Evolutionary conservation across 1,140 invertebrate genomes (phyloP).

Genomic region (Lordiphosa clarofinis): DNA sequence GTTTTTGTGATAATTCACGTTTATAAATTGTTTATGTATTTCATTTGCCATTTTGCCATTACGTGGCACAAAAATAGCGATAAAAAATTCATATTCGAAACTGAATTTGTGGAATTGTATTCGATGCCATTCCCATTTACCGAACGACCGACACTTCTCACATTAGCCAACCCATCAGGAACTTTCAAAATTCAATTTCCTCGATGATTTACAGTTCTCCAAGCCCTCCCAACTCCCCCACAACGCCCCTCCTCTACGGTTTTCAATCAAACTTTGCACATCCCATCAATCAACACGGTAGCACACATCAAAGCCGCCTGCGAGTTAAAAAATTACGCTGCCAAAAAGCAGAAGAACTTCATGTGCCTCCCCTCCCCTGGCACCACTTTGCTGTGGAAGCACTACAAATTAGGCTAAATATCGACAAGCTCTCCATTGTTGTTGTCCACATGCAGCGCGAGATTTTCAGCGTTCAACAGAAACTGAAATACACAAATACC

Average conservation of each 20-base stretch:
- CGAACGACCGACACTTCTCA: not conserved
- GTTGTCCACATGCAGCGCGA: not conserved
- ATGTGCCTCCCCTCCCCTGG: not conserved
- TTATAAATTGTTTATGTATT: slow-evolving; percentile 73
- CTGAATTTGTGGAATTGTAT: slow-evolving; percentile 21
- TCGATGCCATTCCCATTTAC: slow-evolving; percentile 42
- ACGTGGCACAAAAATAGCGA: slow-evolving; percentile 46
- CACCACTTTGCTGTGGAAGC: slow-evolving; percentile 8
- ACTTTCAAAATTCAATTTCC: slow-evolving; percentile 53
- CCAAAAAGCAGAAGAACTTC: slow-evolving; percentile 37
- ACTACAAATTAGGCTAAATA: slow-evolving; percentile 67
- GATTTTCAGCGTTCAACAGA: slow-evolving; percentile 1
- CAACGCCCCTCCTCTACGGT: slow-evolving; percentile 22
- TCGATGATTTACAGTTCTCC: slow-evolving; percentile 41
- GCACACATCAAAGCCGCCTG: slow-evolving; percentile 58
- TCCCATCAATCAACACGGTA: slow-evolving; percentile 58
- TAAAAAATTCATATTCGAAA: slow-evolving; percentile 43
- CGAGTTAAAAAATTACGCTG: slow-evolving; percentile 41
- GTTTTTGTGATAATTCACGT: slow-evolving; percentile 69
- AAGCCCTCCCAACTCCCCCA: slow-evolving; percentile 1
- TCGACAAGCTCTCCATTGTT: slow-evolving; percentile 12
- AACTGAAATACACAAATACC: not conserved
- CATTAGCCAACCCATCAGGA: slow-evolving; percentile 11
- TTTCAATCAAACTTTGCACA: slow-evolving; percentile 72
- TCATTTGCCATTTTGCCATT: slow-evolving; percentile 69